phyloP scores from a whole-genome alignment of 2,797 vertebrate species.

The Petrocephalus schoutedeni region DNA sequence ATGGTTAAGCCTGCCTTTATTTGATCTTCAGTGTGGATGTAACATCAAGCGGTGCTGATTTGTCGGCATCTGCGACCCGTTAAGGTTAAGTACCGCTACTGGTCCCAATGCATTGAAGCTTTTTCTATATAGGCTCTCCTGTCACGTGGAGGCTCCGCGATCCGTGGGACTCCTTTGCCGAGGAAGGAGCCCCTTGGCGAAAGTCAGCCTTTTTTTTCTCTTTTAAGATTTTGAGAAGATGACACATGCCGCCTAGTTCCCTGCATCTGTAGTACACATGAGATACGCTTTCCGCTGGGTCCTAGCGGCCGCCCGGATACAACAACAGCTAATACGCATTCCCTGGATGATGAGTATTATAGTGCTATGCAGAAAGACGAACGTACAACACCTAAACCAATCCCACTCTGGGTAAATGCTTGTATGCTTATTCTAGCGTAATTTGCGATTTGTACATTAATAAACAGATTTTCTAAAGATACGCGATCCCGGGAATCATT shows the following conservation, averaged over 20 bases:
- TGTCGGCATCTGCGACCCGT: constrained; percentile 38
- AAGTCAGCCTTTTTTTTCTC: constrained; percentile 27
- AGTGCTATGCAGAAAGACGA: constrained; percentile 7
- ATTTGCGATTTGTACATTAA: background rate
- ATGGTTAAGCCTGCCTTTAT: background rate
- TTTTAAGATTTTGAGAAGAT: constrained; percentile 57
- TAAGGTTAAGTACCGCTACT: constrained; percentile 51
- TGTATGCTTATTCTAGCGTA: background rate
- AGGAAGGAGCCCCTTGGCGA: constrained; percentile 34
- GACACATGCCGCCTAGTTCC: constrained; percentile 50
- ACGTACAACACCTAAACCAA: background rate
- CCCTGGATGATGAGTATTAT: background rate
- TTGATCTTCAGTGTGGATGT: background rate
- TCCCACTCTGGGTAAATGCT: background rate
- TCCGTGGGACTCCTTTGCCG: constrained; percentile 45
- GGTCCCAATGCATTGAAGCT: constrained; percentile 71
- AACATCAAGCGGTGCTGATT: constrained; percentile 14
- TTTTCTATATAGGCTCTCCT: constrained; percentile 63
- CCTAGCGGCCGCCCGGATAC: constrained; percentile 48
- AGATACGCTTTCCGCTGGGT: constrained; percentile 51
- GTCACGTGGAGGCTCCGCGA: constrained; percentile 63
- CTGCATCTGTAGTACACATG: constrained; percentile 27
- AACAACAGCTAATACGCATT: constrained; percentile 26
- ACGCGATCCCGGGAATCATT: background rate
- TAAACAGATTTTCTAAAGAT: background rate